phyloP scores from a whole-genome alignment of 2,113 vertebrate genomes.

The Podocnemis expansa region DNA sequence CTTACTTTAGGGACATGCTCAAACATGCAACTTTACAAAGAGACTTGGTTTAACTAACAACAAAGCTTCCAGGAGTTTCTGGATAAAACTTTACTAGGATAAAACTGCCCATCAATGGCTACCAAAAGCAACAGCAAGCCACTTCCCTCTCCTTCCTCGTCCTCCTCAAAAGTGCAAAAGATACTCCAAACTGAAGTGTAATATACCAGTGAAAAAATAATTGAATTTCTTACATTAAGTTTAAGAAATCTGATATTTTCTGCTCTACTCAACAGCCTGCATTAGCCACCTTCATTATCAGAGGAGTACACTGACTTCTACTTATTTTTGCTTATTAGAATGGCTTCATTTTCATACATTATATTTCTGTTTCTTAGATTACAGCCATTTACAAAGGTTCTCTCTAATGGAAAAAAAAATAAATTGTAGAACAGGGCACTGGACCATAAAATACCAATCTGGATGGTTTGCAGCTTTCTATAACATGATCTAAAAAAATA shows the following conservation, averaged over 20 bases:
- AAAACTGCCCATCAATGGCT: not conserved
- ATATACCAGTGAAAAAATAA: not conserved
- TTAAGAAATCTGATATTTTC: conserved; percentile 20
- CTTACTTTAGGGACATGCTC: not conserved
- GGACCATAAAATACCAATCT: conserved; percentile 76
- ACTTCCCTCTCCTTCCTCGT: conserved; percentile 18
- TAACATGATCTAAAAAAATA: conserved; percentile 56
- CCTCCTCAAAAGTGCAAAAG: conserved; percentile 7
- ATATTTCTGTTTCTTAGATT: conserved; percentile 43
- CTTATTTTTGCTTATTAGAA: conserved; percentile 43
- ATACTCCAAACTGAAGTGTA: not conserved
- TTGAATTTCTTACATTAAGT: conserved; percentile 15
- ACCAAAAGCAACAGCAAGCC: not conserved
- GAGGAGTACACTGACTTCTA: conserved; percentile 10
- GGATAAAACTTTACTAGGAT: not conserved
- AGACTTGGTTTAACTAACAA: not conserved
- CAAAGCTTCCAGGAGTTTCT: not conserved
- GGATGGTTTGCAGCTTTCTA: conserved; percentile 60
- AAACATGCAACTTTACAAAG: not conserved
- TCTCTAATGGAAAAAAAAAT: conserved; percentile 45
- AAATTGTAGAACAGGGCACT: conserved; percentile 47
- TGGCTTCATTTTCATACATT: not conserved
- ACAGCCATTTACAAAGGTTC: conserved; percentile 66
- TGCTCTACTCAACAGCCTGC: not conserved
- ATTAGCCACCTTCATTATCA: conserved; percentile 22